Evolutionary conservation across 2,113 vertebrate species (phyloP).

Genomic region (Manacus vitellinus): DNA sequence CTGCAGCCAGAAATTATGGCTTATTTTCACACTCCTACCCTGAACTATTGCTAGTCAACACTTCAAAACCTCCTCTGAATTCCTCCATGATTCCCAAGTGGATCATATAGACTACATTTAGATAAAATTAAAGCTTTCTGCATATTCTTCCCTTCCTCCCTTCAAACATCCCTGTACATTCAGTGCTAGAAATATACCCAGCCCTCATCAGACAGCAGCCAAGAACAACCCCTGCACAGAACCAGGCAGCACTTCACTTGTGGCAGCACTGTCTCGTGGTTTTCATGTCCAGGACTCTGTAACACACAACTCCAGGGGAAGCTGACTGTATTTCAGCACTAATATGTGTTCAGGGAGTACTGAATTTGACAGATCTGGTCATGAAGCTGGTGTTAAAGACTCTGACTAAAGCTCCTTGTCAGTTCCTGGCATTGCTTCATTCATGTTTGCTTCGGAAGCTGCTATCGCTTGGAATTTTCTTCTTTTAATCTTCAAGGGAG

Average conservation of each 20-base stretch:
- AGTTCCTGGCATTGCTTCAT: neutral
- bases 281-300: neutral
- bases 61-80: conserved; percentile 40
- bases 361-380: neutral
- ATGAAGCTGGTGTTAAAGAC: neutral
- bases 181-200: conserved; percentile 30
- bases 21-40: conserved; percentile 23
- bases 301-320: neutral
- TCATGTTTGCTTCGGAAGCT: neutral
- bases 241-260: neutral
- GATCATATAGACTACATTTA: neutral
- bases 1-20: neutral
- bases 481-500: neutral
- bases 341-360: neutral
- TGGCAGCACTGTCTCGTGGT: neutral
- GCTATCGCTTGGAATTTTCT: neutral
- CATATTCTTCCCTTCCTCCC: conserved; percentile 16
- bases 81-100: conserved; percentile 24
- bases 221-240: conserved; percentile 16
- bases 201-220: neutral
- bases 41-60: conserved; percentile 16
- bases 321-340: neutral
- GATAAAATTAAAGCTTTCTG: conserved; percentile 28
- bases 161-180: conserved; percentile 23
- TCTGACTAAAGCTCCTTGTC: neutral